A percentile compares a stretch with the other conserved stretches of the same genome.
phyloP scores from a whole-genome alignment of 2,888 invertebrate species.

The Conchocele bisecta region DNA sequence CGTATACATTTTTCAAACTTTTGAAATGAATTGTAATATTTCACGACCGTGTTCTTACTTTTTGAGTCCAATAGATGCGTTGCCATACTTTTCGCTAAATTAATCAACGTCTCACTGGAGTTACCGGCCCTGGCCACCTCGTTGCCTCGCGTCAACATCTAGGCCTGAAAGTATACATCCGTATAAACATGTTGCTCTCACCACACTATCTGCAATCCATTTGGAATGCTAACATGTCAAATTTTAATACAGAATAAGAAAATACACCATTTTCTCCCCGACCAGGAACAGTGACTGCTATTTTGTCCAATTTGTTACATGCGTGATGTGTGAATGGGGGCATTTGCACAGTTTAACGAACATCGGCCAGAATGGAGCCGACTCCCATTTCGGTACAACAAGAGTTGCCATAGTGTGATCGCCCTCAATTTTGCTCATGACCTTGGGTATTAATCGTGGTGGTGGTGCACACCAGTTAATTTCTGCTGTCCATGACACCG shows the following conservation, averaged over 20 bases:
- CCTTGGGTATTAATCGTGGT: neutral
- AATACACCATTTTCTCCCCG: constrained; percentile 1
- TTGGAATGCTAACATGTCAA: constrained; percentile 7
- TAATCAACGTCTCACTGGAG: no score
- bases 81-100: no score
- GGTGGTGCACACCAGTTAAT: constrained; percentile 5
- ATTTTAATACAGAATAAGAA: neutral
- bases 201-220: neutral
- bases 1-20: neutral
- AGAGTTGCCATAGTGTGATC: neutral
- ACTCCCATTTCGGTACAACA: constrained; percentile 6
- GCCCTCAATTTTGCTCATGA: neutral
- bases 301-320: no score
- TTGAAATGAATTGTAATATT: no score
- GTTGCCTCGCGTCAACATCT: no score
- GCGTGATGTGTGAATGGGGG: no score
- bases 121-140: no score
- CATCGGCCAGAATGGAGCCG: constrained; percentile 5
- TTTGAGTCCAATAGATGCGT: no score
- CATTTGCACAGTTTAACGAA: no score
- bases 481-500: neutral
- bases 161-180: no score
- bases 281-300: no score
- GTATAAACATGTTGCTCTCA: neutral
- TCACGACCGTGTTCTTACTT: no score